Evolutionary conservation across 2,113 vertebrate species (phyloP).

Genomic region (Apodemus speciosus): DNA sequence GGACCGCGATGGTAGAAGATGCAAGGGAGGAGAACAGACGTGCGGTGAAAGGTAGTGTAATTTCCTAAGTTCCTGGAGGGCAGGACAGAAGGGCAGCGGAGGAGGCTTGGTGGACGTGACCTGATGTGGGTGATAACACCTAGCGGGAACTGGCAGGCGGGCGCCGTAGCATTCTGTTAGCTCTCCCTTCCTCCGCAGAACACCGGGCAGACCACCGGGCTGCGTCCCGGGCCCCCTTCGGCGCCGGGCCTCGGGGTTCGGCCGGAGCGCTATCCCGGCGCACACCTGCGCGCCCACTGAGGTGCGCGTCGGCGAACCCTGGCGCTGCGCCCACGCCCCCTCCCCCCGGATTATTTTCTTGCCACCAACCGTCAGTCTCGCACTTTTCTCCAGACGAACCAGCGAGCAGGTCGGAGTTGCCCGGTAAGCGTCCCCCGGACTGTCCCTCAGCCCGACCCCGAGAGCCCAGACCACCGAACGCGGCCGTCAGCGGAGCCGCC

Average conservation of each 20-base stretch:
- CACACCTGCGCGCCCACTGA: conserved; percentile 63
- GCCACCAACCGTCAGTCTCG: conserved; percentile 64
- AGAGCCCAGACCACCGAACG: no score
- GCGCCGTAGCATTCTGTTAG: neutral
- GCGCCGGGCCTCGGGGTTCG: neutral
- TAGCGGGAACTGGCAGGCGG: fast-evolving
- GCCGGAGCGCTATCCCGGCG: neutral
- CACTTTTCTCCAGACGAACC: neutral
- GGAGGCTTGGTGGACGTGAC: neutral
- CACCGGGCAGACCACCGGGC: neutral
- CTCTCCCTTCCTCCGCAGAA: neutral
- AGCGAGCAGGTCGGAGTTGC: neutral
- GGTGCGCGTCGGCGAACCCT: conserved; percentile 40
- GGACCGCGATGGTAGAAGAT: neutral
- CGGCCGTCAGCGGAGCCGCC: neutral
- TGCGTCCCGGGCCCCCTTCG: neutral
- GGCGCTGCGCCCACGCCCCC: conserved; percentile 59
- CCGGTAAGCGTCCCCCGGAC: conserved; percentile 29
- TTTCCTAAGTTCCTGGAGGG: conserved; percentile 6
- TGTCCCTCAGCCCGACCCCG: neutral
- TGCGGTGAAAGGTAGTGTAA: neutral
- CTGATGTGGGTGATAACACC: neutral
- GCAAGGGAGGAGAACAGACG: neutral
- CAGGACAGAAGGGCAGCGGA: no score
- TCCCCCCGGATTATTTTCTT: conserved; percentile 34